Conservation (phyloP, 2,113 vertebrate genomes). For the Lophura nycthemera region DNA sequence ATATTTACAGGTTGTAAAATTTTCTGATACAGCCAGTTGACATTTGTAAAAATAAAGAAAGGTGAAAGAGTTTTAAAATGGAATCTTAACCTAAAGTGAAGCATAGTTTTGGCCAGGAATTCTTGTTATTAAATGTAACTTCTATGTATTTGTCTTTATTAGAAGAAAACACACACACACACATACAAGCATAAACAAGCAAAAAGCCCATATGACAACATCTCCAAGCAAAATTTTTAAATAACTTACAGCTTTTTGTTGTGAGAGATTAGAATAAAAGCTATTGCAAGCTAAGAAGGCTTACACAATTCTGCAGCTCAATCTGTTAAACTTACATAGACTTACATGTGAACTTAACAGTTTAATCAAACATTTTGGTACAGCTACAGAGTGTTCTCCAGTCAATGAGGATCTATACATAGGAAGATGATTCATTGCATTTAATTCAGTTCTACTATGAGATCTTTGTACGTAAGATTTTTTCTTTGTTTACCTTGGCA, state of each 20-base stretch:
- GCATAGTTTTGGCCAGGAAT: neutral
- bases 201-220: too few species aligned
- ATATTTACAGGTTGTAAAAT: neutral
- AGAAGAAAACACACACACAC: neutral
- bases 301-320: rapidly evolving
- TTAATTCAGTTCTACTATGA: rapidly evolving
- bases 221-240: neutral
- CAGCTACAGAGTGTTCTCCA: neutral
- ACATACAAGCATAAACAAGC: neutral
- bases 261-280: neutral
- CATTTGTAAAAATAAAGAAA: slow-evolving; percentile 28
- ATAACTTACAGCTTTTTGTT: neutral
- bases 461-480: rapidly evolving
- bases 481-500: neutral
- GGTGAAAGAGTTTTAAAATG: neutral
- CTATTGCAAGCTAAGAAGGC: neutral
- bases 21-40: neutral
- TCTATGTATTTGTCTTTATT: neutral
- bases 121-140: neutral
- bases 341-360: neutral
- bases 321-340: neutral
- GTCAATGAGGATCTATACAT: neutral
- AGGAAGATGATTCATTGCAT: neutral
- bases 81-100: neutral
- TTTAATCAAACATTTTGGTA: neutral